A percentile compares a stretch with the other conserved stretches of the same genome.
Conservation (phyloP, 1,140 invertebrate genomes). For the Achatina immaculata region DNA sequence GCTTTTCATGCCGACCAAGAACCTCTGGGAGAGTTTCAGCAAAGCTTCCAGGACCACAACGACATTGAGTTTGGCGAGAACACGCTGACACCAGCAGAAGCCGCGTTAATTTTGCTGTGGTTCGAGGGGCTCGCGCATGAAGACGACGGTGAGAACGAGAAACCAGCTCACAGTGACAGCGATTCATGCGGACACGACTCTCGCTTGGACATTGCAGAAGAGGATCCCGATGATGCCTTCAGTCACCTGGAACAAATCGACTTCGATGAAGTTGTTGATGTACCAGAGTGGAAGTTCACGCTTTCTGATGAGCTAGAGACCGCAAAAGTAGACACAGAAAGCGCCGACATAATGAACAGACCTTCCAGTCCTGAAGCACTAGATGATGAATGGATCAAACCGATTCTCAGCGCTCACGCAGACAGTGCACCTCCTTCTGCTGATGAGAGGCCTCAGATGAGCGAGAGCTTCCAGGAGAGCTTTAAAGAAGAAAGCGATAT, state of each 20-base stretch:
- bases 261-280: constrained; percentile 9
- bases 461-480: neutral
- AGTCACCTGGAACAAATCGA: neutral
- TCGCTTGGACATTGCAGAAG: neutral
- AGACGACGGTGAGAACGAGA: neutral
- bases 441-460: neutral
- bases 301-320: neutral
- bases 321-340: neutral
- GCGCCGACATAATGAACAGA: neutral
- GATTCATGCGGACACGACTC: neutral
- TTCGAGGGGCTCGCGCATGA: neutral
- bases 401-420: neutral
- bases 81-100: neutral
- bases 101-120: neutral
- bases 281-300: neutral
- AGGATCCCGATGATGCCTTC: neutral
- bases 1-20: neutral
- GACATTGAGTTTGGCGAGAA: constrained; percentile 5
- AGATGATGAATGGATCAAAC: constrained; percentile 29
- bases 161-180: neutral
- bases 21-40: neutral
- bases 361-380: constrained; percentile 22
- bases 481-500: neutral
- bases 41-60: constrained; percentile 4
- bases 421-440: neutral